These are phyloP conservation scores for Stenolophus ochropezus DNA, from an alignment of 2,888 invertebrate species.

Conservation along the genomic window DNA sequence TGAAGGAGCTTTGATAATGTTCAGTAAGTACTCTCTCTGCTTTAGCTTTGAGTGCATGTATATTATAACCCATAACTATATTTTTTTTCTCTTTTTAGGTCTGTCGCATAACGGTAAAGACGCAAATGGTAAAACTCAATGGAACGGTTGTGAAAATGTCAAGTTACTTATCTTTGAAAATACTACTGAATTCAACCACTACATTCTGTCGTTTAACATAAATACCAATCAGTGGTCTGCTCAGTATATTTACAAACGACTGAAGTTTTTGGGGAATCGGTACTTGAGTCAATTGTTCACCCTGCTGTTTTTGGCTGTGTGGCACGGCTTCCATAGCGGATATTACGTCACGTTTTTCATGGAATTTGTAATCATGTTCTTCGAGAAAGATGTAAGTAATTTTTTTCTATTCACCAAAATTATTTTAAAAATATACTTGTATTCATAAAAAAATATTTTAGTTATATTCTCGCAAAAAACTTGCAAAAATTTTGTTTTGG, in stretches of 20 bases:
- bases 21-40: no score
- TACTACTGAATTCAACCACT: constrained; percentile 88
- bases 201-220: constrained; percentile 94
- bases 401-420: no score
- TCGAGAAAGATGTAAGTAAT: constrained; percentile 87
- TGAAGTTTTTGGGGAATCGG: constrained; percentile 91
- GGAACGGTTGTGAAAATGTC: constrained; percentile 95
- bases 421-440: no score
- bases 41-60: no score
- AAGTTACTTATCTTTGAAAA: constrained; percentile 88
- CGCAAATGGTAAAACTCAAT: constrained; percentile 78
- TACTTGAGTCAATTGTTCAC: constrained; percentile 87
- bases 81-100: no score
- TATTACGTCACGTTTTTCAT: constrained; percentile 95
- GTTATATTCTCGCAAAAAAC: no score
- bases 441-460: no score
- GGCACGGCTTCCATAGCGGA: constrained; percentile 97
- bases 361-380: constrained; percentile 90
- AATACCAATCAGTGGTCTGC: constrained; percentile 97
- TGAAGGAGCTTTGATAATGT: constrained; percentile 83
- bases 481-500: no score
- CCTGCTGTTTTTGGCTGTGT: constrained; percentile 90
- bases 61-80: no score
- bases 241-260: constrained; percentile 91
- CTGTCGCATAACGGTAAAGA: constrained; percentile 87